phyloP scores from a whole-genome alignment of 2,888 invertebrate species.

The Plemyria rubiginata region DNA sequence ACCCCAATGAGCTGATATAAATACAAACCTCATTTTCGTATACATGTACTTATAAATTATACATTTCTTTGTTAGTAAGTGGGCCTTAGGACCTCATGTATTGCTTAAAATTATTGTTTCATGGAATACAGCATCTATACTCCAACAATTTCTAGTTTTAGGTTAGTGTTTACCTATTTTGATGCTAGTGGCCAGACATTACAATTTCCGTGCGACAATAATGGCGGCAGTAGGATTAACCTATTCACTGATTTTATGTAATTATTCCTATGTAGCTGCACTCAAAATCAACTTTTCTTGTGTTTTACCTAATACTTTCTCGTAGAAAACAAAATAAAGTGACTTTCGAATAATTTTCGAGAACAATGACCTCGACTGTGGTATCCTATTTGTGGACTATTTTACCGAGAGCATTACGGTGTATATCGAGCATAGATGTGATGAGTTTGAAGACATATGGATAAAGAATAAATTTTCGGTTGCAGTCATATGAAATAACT shows the following conservation, averaged over 20 bases:
- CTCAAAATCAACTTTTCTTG: slow-evolving; percentile 55
- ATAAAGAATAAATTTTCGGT: slow-evolving; percentile 78
- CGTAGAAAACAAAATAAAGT: slow-evolving; percentile 68
- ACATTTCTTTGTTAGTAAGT: slow-evolving; percentile 74
- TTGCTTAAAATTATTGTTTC: slow-evolving; percentile 43
- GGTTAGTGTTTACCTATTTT: slow-evolving; percentile 82
- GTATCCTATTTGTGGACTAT: slow-evolving; percentile 78
- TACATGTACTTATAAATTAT: slow-evolving; percentile 63
- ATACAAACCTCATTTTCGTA: slow-evolving; percentile 77
- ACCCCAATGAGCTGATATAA: slow-evolving; percentile 53
- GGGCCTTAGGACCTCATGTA: slow-evolving; percentile 48
- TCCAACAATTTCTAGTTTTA: slow-evolving; percentile 47
- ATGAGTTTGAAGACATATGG: slow-evolving; percentile 68
- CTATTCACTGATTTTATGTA: slow-evolving; percentile 72
- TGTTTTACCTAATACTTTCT: slow-evolving; percentile 68
- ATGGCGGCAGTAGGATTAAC: slow-evolving; percentile 84
- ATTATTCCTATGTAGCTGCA: slow-evolving; percentile 53
- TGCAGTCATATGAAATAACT: slow-evolving; percentile 80
- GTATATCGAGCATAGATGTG: slow-evolving; percentile 59
- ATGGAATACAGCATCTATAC: slow-evolving; percentile 10
- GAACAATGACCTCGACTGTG: slow-evolving; percentile 81
- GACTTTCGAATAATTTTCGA: slow-evolving; percentile 70
- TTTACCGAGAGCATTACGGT: slow-evolving; percentile 74
- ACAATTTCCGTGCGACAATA: slow-evolving; percentile 82
- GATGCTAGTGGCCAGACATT: slow-evolving; percentile 80